Percentiles rank a stretch among this genome's conserved stretches.
phyloP scores from a whole-genome alignment of 2,113 vertebrate genomes.

The Carassius gibelio region DNA sequence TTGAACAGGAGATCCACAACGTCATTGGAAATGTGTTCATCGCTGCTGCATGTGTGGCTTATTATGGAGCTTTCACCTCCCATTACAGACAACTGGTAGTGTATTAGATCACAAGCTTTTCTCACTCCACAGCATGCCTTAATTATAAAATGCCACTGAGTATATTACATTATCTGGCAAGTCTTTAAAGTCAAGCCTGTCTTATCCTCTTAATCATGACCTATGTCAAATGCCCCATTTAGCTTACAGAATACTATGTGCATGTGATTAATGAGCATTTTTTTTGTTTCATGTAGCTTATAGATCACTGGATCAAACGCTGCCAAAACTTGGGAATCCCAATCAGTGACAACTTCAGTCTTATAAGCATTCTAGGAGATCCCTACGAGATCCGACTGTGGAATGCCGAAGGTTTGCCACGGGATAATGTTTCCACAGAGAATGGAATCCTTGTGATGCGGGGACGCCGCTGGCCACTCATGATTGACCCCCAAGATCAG shows the following conservation, averaged over 20 bases:
- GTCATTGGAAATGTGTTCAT: constrained; percentile 85
- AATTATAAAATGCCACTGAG: background rate
- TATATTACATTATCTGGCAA: background rate
- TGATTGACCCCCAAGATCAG: constrained; percentile 90
- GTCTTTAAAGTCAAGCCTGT: constrained; percentile 3
- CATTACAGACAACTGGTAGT: constrained; percentile 80
- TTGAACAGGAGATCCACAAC: constrained; percentile 79
- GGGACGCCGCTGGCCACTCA: constrained; percentile 83
- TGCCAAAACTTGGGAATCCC: constrained; percentile 80
- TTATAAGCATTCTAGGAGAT: constrained; percentile 82
- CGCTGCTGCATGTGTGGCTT: constrained; percentile 83
- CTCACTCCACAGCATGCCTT: background rate
- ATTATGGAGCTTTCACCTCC: constrained; percentile 84
- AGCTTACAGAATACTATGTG: background rate
- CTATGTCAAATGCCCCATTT: background rate
- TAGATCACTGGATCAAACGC: constrained; percentile 79
- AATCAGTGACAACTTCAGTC: constrained; percentile 81
- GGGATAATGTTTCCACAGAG: constrained; percentile 82
- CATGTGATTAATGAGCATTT: constrained; percentile 5
- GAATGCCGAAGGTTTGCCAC: constrained; percentile 83
- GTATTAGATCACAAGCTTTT: constrained; percentile 2
- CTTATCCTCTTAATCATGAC: background rate
- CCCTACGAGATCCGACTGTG: constrained; percentile 83
- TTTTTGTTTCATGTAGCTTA: constrained; percentile 70
- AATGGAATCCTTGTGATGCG: constrained; percentile 84